These are phyloP conservation scores for Holacanthus passer DNA, from an alignment of 2,113 vertebrate species.

Conservation along the genomic window DNA sequence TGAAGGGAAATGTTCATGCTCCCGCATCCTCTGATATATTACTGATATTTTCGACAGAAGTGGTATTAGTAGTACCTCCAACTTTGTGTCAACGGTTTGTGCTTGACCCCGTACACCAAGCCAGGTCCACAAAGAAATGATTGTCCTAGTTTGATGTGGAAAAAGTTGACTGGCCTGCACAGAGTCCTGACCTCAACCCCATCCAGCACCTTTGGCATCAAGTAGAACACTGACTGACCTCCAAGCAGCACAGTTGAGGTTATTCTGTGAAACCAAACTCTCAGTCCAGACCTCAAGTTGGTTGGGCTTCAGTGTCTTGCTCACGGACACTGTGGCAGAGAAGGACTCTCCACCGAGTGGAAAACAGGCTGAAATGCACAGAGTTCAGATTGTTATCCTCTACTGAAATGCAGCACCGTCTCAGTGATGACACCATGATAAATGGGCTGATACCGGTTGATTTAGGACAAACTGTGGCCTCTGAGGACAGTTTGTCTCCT, in stretches of 20 bases:
- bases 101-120: not conserved
- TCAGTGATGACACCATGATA: not conserved
- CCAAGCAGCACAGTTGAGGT: not conserved
- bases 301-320: not conserved
- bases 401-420: slow-evolving; percentile 11
- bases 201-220: not conserved
- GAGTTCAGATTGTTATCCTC: slow-evolving; percentile 20
- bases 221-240: too few species aligned
- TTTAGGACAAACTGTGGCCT: not conserved
- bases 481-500: not conserved
- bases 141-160: not conserved
- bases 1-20: not conserved
- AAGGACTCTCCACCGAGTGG: not conserved
- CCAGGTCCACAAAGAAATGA: not conserved
- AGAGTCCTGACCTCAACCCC: not conserved
- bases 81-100: not conserved
- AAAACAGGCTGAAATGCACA: slow-evolving; percentile 11
- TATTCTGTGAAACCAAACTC: slow-evolving; percentile 3
- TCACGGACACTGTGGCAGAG: not conserved
- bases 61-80: not conserved
- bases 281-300: not conserved
- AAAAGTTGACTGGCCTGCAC: not conserved
- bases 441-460: not conserved
- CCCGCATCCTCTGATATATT: too few species aligned
- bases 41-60: not conserved